Conservation (phyloP, 2,888 invertebrate species). For the Andrena marginata region DNA sequence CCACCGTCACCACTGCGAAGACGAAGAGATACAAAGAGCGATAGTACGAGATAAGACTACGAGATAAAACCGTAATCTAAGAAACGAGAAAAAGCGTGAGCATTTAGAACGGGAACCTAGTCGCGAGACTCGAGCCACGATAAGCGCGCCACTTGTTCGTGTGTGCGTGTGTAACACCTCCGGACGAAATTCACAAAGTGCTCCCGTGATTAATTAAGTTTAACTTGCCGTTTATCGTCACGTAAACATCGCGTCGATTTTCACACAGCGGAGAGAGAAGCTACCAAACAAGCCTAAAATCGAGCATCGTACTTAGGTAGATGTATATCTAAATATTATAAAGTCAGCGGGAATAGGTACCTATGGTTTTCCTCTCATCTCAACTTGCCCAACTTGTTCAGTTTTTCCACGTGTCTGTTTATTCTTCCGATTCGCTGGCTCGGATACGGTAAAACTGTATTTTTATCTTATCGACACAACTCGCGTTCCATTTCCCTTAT, state of each 20-base stretch:
- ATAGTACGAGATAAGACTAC: slow-evolving; percentile 38
- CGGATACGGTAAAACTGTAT: slow-evolving; percentile 3
- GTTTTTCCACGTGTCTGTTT: not conserved
- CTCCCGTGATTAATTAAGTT: slow-evolving; percentile 3
- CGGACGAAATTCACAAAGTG: not conserved
- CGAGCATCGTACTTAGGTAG: too few species aligned
- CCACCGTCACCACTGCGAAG: slow-evolving; percentile 1
- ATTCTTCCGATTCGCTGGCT: not conserved
- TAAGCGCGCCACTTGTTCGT: not conserved
- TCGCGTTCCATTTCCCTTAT: slow-evolving; percentile 4
- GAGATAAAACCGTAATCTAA: slow-evolving; percentile 40
- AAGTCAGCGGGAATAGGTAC: not conserved
- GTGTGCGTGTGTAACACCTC: not conserved
- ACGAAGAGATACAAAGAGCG: slow-evolving; percentile 29
- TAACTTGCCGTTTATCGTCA: not conserved
- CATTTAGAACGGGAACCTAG: not conserved
- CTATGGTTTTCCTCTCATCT: not conserved
- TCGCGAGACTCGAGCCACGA: not conserved
- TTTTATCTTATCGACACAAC: slow-evolving; percentile 51
- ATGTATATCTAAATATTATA: too few species aligned
- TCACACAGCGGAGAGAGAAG: too few species aligned
- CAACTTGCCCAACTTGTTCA: not conserved
- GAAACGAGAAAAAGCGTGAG: slow-evolving; percentile 26
- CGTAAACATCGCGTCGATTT: not conserved
- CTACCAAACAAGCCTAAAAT: too few species aligned